Conservation (phyloP, 2,888 invertebrate species). For the Aspidiotus destructor region DNA sequence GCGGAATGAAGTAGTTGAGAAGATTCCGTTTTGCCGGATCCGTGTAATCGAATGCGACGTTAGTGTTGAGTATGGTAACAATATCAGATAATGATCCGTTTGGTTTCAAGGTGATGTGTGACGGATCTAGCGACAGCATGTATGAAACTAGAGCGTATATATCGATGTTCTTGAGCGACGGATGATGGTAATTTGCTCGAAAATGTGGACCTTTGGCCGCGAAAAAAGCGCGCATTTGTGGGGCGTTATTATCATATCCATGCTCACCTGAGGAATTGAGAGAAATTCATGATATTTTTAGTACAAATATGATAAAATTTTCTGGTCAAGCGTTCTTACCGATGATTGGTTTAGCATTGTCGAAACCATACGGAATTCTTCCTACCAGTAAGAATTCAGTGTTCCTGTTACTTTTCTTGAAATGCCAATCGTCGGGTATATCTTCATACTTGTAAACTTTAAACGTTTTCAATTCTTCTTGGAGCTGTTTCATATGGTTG, state of each 20-base stretch:
- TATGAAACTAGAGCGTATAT: conserved; percentile 49
- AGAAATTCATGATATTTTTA: background rate
- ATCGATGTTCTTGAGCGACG: conserved; percentile 55
- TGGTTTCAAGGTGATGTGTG: background rate
- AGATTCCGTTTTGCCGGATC: background rate
- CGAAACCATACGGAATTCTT: background rate
- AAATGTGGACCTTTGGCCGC: conserved; percentile 60
- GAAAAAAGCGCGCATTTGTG: conserved; percentile 56
- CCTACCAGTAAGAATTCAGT: conserved; percentile 2
- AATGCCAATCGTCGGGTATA: conserved; percentile 53
- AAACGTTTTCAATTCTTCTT: conserved; percentile 40
- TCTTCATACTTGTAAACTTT: conserved; percentile 52
- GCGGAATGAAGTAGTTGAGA: conserved; percentile 1
- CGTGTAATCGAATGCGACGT: background rate
- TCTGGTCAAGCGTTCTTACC: background rate
- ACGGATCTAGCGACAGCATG: conserved; percentile 34
- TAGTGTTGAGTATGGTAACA: conserved; percentile 2
- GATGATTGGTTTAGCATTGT: background rate
- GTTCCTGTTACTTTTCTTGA: conserved; percentile 44
- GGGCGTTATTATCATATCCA: conserved; percentile 54
- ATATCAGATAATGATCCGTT: conserved; percentile 9
- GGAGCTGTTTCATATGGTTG: conserved; percentile 15
- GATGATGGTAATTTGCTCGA: conserved; percentile 44
- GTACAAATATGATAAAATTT: background rate
- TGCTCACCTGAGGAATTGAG: conserved; percentile 46